Base-by-base conservation (phyloP, 2,113 vertebrate species). In the Sebastes schlegelii region DNA sequence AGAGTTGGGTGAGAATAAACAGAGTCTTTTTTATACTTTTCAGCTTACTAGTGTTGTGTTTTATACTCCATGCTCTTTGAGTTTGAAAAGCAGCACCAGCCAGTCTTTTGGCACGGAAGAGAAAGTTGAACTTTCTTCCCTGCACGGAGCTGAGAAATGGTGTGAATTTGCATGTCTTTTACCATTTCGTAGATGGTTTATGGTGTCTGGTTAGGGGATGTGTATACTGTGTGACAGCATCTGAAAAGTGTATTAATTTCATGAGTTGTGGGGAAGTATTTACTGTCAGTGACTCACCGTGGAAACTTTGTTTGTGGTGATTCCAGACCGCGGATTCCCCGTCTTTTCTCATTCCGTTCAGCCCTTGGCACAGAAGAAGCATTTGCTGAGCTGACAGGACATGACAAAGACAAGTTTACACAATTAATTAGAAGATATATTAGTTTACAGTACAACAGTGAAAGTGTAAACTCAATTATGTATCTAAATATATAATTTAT, bases 221-320 rank as follows among this genome's bases (percentile, higher is more conserved):
- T 40, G 45, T 46, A 58, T 42, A 8, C 13, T 58, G 11, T 48
- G 5, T 73, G 79, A 82, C 54, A 65, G 49, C 46, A 9, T 57
- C 26, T 87, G 73, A 83, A 77, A 68, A 65, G 45, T 75, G 57
- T n/a, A 21, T 73, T 88, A 9, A 83, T 87, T 69, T 75, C 74
- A 61, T 9, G 16, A 86, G 65, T 57, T 79, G 69, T 88, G 69
- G 67, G 51, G 40, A 49, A 45, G 34, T 45, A 21, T 70, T 88
- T 82, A 79, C 78, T 82, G 74, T 89, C 52, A 79, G 64, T 84
- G 88, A 85, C 91, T 92, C 86, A 93, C 93, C 91, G 71, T 90
- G 91, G 82, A 94, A 94, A 92, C 78, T 89, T 73, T 89, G 91
- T 78, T 92, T 94, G 83, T 91, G 91, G 80, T 90, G 92, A 83